Conservation (phyloP, 2,113 vertebrate species). For the Albula glossodonta region DNA sequence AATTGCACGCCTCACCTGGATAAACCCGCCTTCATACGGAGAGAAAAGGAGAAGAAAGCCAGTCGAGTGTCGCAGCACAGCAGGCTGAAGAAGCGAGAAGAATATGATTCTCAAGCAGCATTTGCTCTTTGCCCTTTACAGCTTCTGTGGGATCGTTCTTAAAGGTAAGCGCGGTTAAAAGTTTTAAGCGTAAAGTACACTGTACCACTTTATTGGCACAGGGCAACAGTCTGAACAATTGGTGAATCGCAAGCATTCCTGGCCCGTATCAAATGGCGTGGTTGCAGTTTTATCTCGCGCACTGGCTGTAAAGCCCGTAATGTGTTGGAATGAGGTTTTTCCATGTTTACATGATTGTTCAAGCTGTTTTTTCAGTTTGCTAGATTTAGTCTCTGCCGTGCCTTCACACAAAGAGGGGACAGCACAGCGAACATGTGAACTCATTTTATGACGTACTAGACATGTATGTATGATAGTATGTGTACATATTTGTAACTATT, state of each 20-base stretch:
- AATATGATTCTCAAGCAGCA: slow-evolving; percentile 54
- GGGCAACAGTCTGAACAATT: background rate
- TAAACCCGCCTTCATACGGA: slow-evolving; percentile 41
- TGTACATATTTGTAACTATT: background rate
- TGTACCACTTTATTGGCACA: background rate
- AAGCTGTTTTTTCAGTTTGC: background rate
- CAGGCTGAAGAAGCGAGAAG: slow-evolving; percentile 43
- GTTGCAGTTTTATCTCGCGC: background rate
- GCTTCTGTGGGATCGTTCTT: slow-evolving; percentile 55
- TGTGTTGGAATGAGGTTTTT: slow-evolving; percentile 24
- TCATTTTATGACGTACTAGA: background rate
- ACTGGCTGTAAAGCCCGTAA: slow-evolving; percentile 2
- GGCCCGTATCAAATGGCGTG: slow-evolving; percentile 15
- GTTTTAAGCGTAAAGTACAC: background rate
- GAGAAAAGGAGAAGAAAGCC: slow-evolving; percentile 40
- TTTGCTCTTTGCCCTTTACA: slow-evolving; percentile 52
- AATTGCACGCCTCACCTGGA: slow-evolving; percentile 44
- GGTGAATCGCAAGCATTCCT: slow-evolving; percentile 2
- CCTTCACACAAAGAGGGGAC: background rate
- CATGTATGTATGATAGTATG: background rate
- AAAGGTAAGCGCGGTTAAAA: slow-evolving; percentile 45
- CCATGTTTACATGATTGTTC: slow-evolving; percentile 20
- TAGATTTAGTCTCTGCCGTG: background rate
- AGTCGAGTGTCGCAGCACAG: slow-evolving; percentile 35
- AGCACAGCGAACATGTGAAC: background rate